These are phyloP conservation scores for Nibea albiflora DNA, from an alignment of 2,113 vertebrate genomes.

Conservation along the genomic window DNA sequence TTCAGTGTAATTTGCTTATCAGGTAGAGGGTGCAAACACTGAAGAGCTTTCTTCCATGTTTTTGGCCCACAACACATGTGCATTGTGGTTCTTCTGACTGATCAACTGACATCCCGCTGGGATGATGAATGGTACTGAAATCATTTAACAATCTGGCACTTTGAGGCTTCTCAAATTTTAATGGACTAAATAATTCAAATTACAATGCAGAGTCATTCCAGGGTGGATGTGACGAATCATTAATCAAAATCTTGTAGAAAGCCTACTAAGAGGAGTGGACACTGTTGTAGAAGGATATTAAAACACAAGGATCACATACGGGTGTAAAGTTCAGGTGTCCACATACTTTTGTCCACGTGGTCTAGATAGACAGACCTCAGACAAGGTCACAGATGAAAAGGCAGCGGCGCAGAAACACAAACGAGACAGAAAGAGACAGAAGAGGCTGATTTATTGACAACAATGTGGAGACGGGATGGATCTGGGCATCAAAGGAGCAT, in stretches of 20 bases:
- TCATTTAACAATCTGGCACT: not conserved
- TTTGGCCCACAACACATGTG: not conserved
- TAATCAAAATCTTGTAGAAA: not conserved
- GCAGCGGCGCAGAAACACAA: constrained; percentile 36
- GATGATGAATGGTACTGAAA: not conserved
- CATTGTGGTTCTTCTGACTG: not conserved
- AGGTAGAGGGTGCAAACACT: not conserved
- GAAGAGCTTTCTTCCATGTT: not conserved
- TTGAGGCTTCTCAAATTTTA: not conserved
- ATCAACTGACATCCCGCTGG: not conserved
- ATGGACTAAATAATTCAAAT: not conserved
- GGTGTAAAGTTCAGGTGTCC: constrained; percentile 12
- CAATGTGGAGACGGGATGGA: constrained; percentile 62
- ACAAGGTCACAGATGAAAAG: constrained; percentile 58
- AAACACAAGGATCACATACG: not conserved
- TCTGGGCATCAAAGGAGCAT: constrained; percentile 65
- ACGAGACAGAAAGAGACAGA: constrained; percentile 53
- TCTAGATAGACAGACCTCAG: constrained; percentile 31
- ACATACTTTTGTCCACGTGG: not conserved
- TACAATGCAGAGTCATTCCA: not conserved
- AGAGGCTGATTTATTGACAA: constrained; percentile 75
- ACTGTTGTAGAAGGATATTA: not conserved
- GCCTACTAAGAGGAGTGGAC: not conserved
- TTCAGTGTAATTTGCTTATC: no score
- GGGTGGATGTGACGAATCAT: not conserved